Percentiles rank a stretch among this genome's conserved stretches.
These are phyloP conservation scores for Tenebrio molitor DNA, from an alignment of 1,140 invertebrate genomes.

Conservation along the genomic window DNA sequence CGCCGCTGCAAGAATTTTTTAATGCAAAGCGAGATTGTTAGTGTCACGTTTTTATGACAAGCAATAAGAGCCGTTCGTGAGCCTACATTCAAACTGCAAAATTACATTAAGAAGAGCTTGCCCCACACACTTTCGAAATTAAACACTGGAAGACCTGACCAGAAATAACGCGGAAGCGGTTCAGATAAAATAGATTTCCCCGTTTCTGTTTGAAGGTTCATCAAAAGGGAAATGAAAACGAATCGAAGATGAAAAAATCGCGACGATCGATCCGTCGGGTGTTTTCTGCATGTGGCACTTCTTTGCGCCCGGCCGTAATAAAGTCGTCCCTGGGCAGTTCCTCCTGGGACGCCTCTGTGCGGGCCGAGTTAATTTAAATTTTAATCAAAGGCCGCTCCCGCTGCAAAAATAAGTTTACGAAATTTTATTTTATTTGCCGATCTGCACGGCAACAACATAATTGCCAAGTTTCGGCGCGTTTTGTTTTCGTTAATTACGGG, in stretches of 20 bases:
- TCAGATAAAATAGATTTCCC: no score
- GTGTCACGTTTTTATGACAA: neutral
- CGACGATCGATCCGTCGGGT: no score
- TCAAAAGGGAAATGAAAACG: neutral
- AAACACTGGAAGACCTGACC: neutral
- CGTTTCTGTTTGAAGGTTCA: no score
- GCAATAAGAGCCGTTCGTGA: neutral
- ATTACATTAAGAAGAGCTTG: no score
- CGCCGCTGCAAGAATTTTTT: neutral
- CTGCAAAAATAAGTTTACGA: neutral
- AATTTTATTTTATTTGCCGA: neutral
- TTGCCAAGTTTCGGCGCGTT: neutral
- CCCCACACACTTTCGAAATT: neutral
- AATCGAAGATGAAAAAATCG: neutral
- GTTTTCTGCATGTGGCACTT: neutral
- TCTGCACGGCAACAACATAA: neutral
- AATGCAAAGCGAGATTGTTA: neutral
- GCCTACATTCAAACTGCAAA: neutral
- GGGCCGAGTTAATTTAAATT: neutral
- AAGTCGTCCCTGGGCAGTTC: neutral
- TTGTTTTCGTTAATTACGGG: neutral
- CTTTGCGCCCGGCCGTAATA: neutral
- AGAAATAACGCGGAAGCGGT: no score
- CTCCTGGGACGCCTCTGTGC: neutral
- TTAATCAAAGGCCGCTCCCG: neutral